Evolutionary conservation across 2,888 invertebrate species (phyloP), one percentile per base, ranked within the genome.

Genomic region (Scrobipalpa atriplicella): DNA sequence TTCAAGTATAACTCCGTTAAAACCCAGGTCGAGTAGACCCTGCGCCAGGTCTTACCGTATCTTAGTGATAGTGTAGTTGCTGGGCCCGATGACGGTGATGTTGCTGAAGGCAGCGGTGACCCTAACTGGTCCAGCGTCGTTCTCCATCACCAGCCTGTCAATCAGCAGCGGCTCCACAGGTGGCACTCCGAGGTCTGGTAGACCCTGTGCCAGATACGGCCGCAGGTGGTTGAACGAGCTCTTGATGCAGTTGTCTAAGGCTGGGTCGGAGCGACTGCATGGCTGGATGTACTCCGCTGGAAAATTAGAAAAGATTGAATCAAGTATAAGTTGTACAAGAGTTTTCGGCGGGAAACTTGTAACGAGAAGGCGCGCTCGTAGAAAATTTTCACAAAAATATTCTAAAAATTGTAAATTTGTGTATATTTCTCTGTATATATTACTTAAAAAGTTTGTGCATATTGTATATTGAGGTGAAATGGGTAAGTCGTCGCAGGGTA

Each of bases 91-190:
- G 0, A 95, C 95, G 0, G 96, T 95, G 74, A 96, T 95, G 78
- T 96, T 96, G 67, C 91, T 94, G 85, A 97, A 97, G 0, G 95
- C 87, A 0, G 96, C 96, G 10, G 95, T 94, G 16, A 97, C 95
- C 68, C 95, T 92, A 16, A 97, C 95, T 0, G 96, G 94, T 0
- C 96, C 96, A 10, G 95, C 95, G 0, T 95, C 95, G 81, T 97
- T 97, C 81, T 96, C 96, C 94, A 97, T 96, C 60, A 95, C 93
- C 71, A 97, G 90, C 68, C 94, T 93, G 60, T 95, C 95, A 67
- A 97, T 95, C 67, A 90, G 86, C 72, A 97, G 86, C 0, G 96
- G 96, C 76, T 97, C 97, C 73, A 97, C 95, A 0, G 96, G 94
- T 0, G 96, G 96, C 2, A 97, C 94, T 16, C 95, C 94, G 63